These are phyloP conservation scores for Nemoura dubitans DNA, from an alignment of 2,888 invertebrate genomes.

Conservation along the genomic window DNA sequence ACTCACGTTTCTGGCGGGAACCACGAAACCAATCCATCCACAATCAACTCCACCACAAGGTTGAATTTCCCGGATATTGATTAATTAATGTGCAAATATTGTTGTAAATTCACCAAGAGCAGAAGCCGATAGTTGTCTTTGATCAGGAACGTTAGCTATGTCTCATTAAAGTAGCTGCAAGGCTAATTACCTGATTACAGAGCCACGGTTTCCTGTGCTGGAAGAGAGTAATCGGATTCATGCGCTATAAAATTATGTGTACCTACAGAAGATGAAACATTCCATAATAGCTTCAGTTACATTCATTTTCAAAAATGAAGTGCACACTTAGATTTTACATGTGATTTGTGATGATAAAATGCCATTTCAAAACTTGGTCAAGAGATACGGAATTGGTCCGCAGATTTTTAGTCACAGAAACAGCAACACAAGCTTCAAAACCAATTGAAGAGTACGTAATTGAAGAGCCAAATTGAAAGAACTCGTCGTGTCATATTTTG, in stretches of 20 bases:
- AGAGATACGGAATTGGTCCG: too few relatives aligned
- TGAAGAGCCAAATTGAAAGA: too few relatives aligned
- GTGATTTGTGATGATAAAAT: too few relatives aligned
- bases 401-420: too few relatives aligned
- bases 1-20: background rate
- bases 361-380: too few relatives aligned
- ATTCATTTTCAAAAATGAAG: too few relatives aligned
- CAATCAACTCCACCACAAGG: background rate
- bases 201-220: background rate
- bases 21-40: background rate
- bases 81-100: background rate
- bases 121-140: background rate
- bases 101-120: background rate
- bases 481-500: too few relatives aligned
- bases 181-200: constrained; percentile 1
- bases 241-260: background rate
- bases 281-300: too few relatives aligned
- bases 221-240: background rate
- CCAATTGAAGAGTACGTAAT: too few relatives aligned
- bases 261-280: too few relatives aligned
- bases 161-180: background rate
- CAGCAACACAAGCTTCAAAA: too few relatives aligned
- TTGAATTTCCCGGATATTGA: background rate
- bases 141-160: background rate
- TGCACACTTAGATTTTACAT: too few relatives aligned